Evolutionary conservation across 2,113 vertebrate genomes (phyloP).

Genomic region (Coptodon bakossiorum): DNA sequence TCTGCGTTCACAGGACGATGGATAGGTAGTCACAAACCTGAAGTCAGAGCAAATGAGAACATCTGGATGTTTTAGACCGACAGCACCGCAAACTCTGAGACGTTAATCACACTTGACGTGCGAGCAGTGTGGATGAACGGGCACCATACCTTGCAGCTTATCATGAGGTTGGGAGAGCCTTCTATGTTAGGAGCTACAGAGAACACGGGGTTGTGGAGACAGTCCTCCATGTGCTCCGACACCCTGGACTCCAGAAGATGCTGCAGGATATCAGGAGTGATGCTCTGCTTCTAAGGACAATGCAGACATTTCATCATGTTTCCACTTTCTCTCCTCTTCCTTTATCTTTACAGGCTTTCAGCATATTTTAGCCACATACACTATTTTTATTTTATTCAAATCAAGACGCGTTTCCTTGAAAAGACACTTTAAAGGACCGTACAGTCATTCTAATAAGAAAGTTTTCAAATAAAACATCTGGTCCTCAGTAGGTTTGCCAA

Average conservation of each 20-base stretch:
- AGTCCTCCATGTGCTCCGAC: slow-evolving; percentile 67
- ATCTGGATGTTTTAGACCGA: neutral
- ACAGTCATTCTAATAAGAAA: neutral
- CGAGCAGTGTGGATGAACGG: neutral
- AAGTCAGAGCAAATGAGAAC: neutral
- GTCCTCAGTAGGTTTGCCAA: neutral
- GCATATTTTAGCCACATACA: neutral
- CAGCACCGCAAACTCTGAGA: neutral
- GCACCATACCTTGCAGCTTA: slow-evolving; percentile 66
- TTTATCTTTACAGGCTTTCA: neutral
- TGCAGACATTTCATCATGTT: neutral
- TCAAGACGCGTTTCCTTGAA: neutral
- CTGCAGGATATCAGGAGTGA: slow-evolving; percentile 52
- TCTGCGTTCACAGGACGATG: slow-evolving; percentile 56
- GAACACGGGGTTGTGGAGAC: slow-evolving; percentile 63
- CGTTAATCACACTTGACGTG: neutral
- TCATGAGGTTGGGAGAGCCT: slow-evolving; percentile 52
- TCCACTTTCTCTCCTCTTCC: neutral
- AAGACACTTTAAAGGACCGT: neutral
- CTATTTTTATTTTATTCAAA: neutral
- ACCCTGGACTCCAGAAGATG: slow-evolving; percentile 61
- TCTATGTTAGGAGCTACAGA: slow-evolving; percentile 51
- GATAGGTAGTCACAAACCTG: slow-evolving; percentile 74
- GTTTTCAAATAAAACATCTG: neutral
- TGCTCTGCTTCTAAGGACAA: slow-evolving; percentile 39